Evolutionary conservation across 1,140 invertebrate genomes (phyloP), one percentile per base, ranked within the genome.

Genomic region (Temnothorax curvispinosus): DNA sequence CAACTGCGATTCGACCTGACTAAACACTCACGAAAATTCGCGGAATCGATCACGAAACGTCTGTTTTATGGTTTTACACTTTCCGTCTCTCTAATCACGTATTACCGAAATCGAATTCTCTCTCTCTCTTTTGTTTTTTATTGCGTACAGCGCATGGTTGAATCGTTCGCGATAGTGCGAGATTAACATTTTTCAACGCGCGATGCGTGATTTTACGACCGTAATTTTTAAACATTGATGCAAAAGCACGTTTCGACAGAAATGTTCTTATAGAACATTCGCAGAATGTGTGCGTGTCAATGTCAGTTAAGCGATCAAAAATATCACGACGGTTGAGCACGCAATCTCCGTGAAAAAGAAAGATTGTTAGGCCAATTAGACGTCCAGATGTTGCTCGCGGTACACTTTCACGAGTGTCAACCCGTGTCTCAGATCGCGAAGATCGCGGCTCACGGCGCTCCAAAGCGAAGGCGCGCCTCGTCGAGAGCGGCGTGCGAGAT

Each of bases 11-110:
- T 72, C 54, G 60, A 75, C 74, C 80, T 58, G 80, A 44, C 81
- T 75, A 87, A 85, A 87, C 80, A 76, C 58, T 75, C 67, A 47
- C 58, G 80, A 47, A 35, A 35, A 56, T 62, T 67, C 58, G 62
- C 62, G 74, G 75, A 87, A 85, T 87, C 81, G 81, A 86, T 86
- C 85, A 78, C 52, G 75, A 81, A 65, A 69, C 35, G 62, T 78
- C 75, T 21, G 52, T 35, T 58, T 86, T 69, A 60, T 38, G 65
- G 44, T 65, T 27, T 64, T 62, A 32, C 58, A 44, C 35, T 56
- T 47, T 21, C 27, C 35, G 60, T 69, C 50, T 60, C 11, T 41
- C 41, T 41, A 81, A 71, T 60, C 80, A 15, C 47, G 35, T 47
- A 58, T 32, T 44, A 62, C n/a, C 11, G 58, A 7, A 52, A 64